phyloP scores from a whole-genome alignment of 2,888 invertebrate genomes.

The Apocheima hispidaria region DNA sequence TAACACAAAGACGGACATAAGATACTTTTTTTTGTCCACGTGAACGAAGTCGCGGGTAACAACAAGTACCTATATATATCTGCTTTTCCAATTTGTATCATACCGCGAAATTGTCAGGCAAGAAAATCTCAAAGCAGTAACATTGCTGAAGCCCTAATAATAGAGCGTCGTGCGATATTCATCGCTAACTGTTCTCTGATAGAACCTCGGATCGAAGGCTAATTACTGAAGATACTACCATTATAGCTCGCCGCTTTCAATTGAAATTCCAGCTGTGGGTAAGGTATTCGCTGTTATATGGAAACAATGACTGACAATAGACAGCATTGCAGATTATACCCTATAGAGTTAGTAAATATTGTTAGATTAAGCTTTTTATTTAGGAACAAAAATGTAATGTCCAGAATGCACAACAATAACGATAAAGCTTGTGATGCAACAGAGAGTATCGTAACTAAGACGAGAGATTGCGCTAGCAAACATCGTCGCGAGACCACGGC shows the following conservation, averaged over 20 bases:
- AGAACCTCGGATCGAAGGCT: slow-evolving; percentile 62
- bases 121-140: slow-evolving; percentile 49
- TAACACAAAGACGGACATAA: too few species aligned
- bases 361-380: slow-evolving; percentile 1
- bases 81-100: slow-evolving; percentile 60
- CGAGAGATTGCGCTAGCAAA: slow-evolving; percentile 62
- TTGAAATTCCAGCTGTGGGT: slow-evolving; percentile 54
- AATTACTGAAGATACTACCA: slow-evolving; percentile 66
- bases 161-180: slow-evolving; percentile 69
- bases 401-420: slow-evolving; percentile 24
- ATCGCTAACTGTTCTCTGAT: slow-evolving; percentile 79
- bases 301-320: slow-evolving; percentile 30
- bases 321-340: slow-evolving; percentile 1
- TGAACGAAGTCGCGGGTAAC: too few species aligned
- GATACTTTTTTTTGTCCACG: too few species aligned
- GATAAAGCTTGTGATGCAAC: slow-evolving; percentile 59
- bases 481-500: slow-evolving; percentile 59
- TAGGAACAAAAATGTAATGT: neutral
- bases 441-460: slow-evolving; percentile 59
- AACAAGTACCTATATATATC: too few species aligned
- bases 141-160: slow-evolving; percentile 73
- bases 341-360: neutral
- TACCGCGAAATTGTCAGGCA: slow-evolving; percentile 64
- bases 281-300: slow-evolving; percentile 37
- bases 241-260: slow-evolving; percentile 54